Evolutionary conservation across 1,140 invertebrate species (phyloP), one percentile per base, ranked within the genome.

Genomic region (Drosophila triauraria): DNA sequence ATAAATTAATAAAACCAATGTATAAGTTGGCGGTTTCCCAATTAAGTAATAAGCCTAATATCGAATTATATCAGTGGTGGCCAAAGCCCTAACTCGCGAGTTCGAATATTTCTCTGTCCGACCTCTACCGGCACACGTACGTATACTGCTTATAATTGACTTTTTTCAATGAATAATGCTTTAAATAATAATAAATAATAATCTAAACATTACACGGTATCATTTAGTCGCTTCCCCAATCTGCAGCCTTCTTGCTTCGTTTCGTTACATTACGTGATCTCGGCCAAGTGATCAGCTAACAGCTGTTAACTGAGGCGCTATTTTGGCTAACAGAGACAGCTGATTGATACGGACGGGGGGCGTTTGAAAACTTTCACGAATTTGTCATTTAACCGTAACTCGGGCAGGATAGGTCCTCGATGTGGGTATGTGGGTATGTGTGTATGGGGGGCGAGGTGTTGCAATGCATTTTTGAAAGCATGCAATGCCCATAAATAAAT

Each of bases 321-420:
- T 56, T 56, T 20, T 32, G 35, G 51, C 38, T 57, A 61, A 61
- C 43, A 78, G 42, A 48, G 51, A 46, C 54, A 57, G 60, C 62
- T 51, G 64, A 78, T 53, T 56, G 51, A 76, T 60, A 54, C 32
- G 32, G 4, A 38, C 15, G 38, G 27, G 56, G 72, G 72, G 61
- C 71, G 54, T 25, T 77, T 30, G n/a, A 60, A 76, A 77, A 77
- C 75, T 77, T 77, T 77, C 75, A 46, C 75, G 71, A 77, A 77
- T 50, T 68, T 77, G 62, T 77, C 71, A 76, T 60, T 35, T 74
- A 75, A 56, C 40, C 17, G 30, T 17, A 51, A 27, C 47, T 54
- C 53, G 32, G 32, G 53, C 20, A 38, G 15, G 32, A 23, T 40
- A 32, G 51, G 51, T 38, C 13, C 23, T 17, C 32, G 30, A 32